Evolutionary conservation across 2,888 invertebrate genomes (phyloP), one percentile per base, ranked within the genome.

Genomic region (Chesias legatella): DNA sequence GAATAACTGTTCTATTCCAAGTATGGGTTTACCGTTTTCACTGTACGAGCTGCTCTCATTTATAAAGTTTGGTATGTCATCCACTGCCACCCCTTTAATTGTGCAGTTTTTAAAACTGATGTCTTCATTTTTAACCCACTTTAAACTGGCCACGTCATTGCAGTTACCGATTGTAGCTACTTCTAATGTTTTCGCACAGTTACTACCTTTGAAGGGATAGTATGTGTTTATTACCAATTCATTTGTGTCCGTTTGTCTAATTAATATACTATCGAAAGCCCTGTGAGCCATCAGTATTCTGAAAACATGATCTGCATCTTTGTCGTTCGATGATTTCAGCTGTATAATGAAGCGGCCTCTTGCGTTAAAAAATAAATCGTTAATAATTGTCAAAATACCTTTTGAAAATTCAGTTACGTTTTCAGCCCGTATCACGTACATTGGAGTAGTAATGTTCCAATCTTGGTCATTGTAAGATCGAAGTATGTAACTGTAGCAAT

Each of bases 341-440:
- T 56, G 36, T 1, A 79, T 8, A 13, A 79, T 59, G 48, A 69
- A 67, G 42, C 58, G 60, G 6, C 70, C 76, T 53, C 54, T 64
- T 7, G 79, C 71, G 42, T 76, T 73, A 77, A 76, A 79, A 41
- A 67, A 63, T 11, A 63, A 34, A 40, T 79, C 73, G 11, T 51
- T 60, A 10, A 56, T 51, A 20, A 79, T 28, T 8, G 52, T 44
- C 2, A 46, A 11, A 26, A 79, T 47, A 10, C 59, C 64, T 31
- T 21, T 17, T 21, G 39, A 29, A n/a, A 77, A 51, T 21, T 63
- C 56, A 1, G 23, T 6, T 7, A 55, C 23, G 43, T 72, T 42
- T 44, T 61, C 42, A 4, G 56, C 54, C 8, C 54, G 51, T 20
- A 79, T 67, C 1, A 80, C 43, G 28, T 79, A 78, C 1, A 68